These are phyloP conservation scores for Tholera decimalis DNA, from an alignment of 2,888 invertebrate species.

Conservation along the genomic window DNA sequence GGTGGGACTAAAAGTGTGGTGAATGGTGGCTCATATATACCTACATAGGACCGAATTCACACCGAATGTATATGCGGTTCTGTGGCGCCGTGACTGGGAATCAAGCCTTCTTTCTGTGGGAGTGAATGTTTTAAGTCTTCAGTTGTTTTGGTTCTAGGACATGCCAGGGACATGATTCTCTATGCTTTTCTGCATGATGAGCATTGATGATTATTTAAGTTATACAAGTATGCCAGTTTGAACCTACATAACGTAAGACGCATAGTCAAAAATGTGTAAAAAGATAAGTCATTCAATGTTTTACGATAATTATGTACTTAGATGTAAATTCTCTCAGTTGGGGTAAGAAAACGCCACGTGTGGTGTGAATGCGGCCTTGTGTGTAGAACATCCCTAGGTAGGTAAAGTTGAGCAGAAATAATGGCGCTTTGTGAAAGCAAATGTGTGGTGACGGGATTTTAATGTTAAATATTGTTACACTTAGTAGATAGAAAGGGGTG, in stretches of 20 bases:
- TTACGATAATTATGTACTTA: too few relatives aligned
- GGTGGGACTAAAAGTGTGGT: conserved; percentile 12
- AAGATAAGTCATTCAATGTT: too few relatives aligned
- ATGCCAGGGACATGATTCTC: too few relatives aligned
- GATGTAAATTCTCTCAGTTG: too few relatives aligned
- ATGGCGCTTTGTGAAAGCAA: conserved; percentile 1
- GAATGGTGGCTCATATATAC: conserved; percentile 11
- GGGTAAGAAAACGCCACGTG: background rate
- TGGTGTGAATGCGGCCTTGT: background rate
- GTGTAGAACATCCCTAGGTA: conserved; percentile 3
- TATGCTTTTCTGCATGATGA: too few relatives aligned
- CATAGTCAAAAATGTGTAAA: too few relatives aligned
- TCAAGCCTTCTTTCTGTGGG: background rate
- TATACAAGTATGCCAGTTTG: too few relatives aligned
- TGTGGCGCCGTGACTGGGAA: background rate
- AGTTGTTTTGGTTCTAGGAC: background rate
- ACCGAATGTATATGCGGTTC: too few relatives aligned
- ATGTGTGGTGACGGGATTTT: background rate
- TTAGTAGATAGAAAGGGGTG: background rate
- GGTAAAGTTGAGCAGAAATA: conserved; percentile 7
- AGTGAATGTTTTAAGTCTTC: too few relatives aligned
- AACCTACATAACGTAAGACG: too few relatives aligned
- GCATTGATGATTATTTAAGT: too few relatives aligned
- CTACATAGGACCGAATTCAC: background rate
- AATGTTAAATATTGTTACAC: conserved; percentile 5